A percentile compares a stretch with the other conserved stretches of the same genome.
These are phyloP conservation scores for Sinocyclocheilus rhinocerous DNA, from an alignment of 2,113 vertebrate genomes.

Conservation along the genomic window DNA sequence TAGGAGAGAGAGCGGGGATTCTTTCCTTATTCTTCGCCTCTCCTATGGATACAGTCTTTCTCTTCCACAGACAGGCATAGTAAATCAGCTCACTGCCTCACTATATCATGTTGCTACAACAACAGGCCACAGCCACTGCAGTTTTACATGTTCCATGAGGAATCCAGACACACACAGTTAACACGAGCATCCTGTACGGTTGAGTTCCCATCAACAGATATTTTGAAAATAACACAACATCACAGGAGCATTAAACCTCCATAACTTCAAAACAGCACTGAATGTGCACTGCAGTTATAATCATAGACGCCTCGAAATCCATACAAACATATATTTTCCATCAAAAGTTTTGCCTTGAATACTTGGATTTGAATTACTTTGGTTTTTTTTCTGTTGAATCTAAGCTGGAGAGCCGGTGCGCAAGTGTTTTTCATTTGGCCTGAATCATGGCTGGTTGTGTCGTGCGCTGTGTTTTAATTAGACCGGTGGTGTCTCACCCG, in stretches of 20 bases:
- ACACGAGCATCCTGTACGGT: neutral
- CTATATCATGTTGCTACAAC: slow-evolving; percentile 4
- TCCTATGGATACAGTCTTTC: slow-evolving; percentile 29
- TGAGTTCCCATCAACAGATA: neutral
- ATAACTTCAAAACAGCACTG: neutral
- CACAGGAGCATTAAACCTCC: neutral
- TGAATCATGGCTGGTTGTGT: slow-evolving; percentile 17
- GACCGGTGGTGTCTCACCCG: neutral
- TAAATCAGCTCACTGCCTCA: slow-evolving; percentile 7
- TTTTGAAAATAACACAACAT: neutral
- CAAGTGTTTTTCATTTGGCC: slow-evolving; percentile 29
- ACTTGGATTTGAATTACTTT: neutral
- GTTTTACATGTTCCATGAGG: slow-evolving; percentile 16
- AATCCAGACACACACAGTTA: neutral
- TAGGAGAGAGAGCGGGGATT: neutral
- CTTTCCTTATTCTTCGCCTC: slow-evolving; percentile 12
- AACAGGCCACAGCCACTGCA: neutral
- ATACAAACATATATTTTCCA: neutral
- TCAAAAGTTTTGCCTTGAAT: neutral
- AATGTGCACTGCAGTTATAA: neutral
- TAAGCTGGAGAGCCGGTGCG: neutral
- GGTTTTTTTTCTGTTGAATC: neutral
- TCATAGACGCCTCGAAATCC: neutral
- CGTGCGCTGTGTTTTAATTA: slow-evolving; percentile 51
- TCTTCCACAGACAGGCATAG: neutral